Conservation (phyloP, 2,888 invertebrate species). For the Mesochorus sp. region DNA sequence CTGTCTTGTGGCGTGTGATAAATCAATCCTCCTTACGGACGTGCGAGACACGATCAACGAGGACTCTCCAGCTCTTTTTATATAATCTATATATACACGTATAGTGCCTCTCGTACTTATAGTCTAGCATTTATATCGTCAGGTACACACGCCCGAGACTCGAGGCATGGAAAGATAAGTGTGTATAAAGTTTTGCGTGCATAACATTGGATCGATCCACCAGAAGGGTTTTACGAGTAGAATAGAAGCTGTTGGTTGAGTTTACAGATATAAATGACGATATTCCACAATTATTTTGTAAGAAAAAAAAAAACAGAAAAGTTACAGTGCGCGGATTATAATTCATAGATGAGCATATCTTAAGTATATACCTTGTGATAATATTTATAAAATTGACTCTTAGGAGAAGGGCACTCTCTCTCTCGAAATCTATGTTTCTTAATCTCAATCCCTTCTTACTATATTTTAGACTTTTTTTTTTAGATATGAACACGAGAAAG, state of each 20-base stretch:
- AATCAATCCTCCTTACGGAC: conserved; percentile 78
- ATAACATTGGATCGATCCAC: conserved; percentile 32
- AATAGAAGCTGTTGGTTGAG: conserved; percentile 25
- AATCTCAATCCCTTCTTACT: conserved; percentile 37
- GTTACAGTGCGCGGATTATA: conserved; percentile 6
- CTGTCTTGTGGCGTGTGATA: conserved; percentile 79
- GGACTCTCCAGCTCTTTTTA: conserved; percentile 55
- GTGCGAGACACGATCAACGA: conserved; percentile 76
- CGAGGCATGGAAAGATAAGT: conserved; percentile 22
- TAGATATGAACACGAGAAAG: conserved; percentile 2
- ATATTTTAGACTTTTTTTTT: conserved; percentile 10
- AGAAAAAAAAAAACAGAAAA: not conserved
- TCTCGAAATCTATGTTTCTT: conserved; percentile 39
- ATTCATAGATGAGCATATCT: conserved; percentile 25
- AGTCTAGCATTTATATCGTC: conserved; percentile 31
- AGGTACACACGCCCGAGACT: conserved; percentile 46
- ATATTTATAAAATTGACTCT: too few relatives aligned
- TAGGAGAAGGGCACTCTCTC: too few relatives aligned
- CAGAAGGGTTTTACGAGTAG: not conserved
- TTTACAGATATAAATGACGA: conserved; percentile 55
- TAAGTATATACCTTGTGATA: conserved; percentile 40
- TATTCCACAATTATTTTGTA: conserved; percentile 13
- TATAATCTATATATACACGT: conserved; percentile 3
- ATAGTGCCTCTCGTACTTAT: conserved; percentile 44
- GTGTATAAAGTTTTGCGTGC: conserved; percentile 31